Percentiles rank a stretch among this genome's conserved stretches.
Evolutionary conservation across 1,140 invertebrate genomes (phyloP).

Genomic region (Watersipora subatra): DNA sequence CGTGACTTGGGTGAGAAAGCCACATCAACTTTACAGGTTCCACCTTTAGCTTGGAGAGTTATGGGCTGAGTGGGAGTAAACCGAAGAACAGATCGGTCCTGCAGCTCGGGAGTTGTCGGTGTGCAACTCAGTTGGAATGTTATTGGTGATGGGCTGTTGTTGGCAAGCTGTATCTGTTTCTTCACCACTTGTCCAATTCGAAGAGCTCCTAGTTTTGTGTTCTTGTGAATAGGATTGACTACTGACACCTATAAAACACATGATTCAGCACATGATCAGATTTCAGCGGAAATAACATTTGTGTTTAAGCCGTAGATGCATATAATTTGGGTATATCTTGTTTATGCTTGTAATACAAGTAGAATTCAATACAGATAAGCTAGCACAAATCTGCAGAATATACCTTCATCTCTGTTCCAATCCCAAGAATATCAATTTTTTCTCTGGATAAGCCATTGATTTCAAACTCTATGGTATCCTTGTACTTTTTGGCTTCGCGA

Average conservation of each 20-base stretch:
- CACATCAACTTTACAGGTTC: conserved; percentile 27
- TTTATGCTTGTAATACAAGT: no score
- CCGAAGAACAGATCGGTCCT: conserved; percentile 19
- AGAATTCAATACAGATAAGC: no score
- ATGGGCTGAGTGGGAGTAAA: conserved; percentile 23
- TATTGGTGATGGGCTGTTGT: conserved; percentile 35
- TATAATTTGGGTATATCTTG: not conserved
- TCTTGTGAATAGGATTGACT: conserved; percentile 29
- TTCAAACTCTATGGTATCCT: conserved; percentile 33
- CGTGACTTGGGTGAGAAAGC: conserved; percentile 26
- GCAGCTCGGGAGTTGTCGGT: conserved; percentile 22
- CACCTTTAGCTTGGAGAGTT: conserved; percentile 26
- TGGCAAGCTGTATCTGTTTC: conserved; percentile 31
- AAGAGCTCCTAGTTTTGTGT: conserved; percentile 31
- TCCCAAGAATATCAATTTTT: conserved; percentile 28
- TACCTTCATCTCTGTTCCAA: conserved; percentile 37
- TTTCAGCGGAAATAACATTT: no score
- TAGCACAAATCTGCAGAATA: no score
- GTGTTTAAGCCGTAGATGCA: not conserved
- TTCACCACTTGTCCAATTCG: conserved; percentile 27
- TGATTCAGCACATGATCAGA: no score
- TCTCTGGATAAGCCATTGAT: conserved; percentile 37
- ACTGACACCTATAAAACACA: conserved; percentile 30
- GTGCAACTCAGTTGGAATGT: conserved; percentile 30
- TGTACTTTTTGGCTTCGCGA: conserved; percentile 28